phyloP scores from a whole-genome alignment of 2,797 vertebrate genomes.

The Cyprinodon diabolis region DNA sequence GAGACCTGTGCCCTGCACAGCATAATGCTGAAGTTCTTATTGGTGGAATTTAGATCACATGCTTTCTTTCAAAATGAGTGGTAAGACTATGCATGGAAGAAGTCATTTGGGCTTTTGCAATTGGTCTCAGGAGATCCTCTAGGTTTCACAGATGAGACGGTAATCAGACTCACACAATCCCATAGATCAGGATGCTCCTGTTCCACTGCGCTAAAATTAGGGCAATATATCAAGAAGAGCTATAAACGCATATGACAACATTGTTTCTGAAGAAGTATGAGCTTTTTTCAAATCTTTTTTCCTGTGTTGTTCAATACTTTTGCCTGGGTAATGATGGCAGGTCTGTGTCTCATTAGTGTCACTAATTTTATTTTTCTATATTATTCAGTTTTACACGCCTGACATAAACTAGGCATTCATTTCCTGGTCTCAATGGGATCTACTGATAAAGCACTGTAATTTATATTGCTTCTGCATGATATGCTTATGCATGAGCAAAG shows the following conservation, averaged over 20 bases:
- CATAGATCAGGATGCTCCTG: conserved; percentile 59
- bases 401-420: conserved; percentile 60
- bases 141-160: conserved; percentile 66
- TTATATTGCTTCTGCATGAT: conserved; percentile 68
- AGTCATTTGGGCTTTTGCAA: conserved; percentile 67
- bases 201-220: conserved; percentile 65
- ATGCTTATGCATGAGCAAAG: conserved; percentile 71
- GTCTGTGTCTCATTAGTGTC: conserved; percentile 69
- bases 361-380: conserved; percentile 67
- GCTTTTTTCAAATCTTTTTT: conserved; percentile 45
- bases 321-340: conserved; percentile 52
- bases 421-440: conserved; percentile 56
- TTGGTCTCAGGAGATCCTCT: conserved; percentile 71
- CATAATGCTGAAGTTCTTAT: conserved; percentile 63
- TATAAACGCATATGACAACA: conserved; percentile 73
- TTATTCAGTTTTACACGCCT: conserved; percentile 63
- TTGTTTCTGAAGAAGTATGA: conserved; percentile 69
- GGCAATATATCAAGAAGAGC: conserved; percentile 70
- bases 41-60: conserved; percentile 68
- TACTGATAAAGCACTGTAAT: conserved; percentile 64
- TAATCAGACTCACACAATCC: conserved; percentile 55
- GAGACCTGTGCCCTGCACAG: conserved; percentile 65
- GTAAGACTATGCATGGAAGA: conserved; percentile 46
- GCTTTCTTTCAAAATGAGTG: conserved; percentile 52
- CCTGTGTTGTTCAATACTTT: conserved; percentile 64